Conservation (phyloP, 1,140 invertebrate species). For the Camponotus pennsylvanicus region DNA sequence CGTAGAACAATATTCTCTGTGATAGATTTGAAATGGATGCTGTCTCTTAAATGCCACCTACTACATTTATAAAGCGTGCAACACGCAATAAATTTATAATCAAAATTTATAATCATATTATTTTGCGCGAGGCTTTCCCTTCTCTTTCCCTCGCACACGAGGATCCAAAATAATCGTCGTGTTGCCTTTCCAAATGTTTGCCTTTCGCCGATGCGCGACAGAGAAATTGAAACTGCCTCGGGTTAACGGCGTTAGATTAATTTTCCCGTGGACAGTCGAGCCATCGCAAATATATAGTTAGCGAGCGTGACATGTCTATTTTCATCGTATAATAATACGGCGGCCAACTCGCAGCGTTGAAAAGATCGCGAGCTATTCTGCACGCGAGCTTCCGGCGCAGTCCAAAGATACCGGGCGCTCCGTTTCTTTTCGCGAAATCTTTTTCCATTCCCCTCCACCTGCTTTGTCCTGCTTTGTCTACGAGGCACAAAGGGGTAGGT, state of each 20-base stretch:
- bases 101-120: conserved; percentile 7
- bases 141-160: not conserved
- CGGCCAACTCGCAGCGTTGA: not conserved
- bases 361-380: conserved; percentile 28
- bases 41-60: not conserved
- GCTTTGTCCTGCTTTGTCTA: conserved; percentile 28
- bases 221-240: conserved; percentile 32
- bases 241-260: conserved; percentile 42
- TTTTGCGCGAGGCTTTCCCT: not conserved
- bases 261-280: conserved; percentile 11
- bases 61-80: not conserved
- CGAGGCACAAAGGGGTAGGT: conserved; percentile 60
- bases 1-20: not conserved
- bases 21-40: not conserved
- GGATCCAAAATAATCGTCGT: conserved; percentile 25
- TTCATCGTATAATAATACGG: conserved; percentile 37
- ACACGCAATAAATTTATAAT: conserved; percentile 10
- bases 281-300: not conserved
- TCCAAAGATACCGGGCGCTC: not conserved
- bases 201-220: not conserved
- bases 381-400: not conserved
- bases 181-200: conserved; percentile 45
- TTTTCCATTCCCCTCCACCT: not conserved
- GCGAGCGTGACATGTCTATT: conserved; percentile 18
- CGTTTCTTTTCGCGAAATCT: conserved; percentile 34